A percentile compares a stretch with the other conserved stretches of the same genome.
These are phyloP conservation scores for Brienomyrus brachyistius DNA, from an alignment of 2,113 vertebrate species.

Conservation along the genomic window DNA sequence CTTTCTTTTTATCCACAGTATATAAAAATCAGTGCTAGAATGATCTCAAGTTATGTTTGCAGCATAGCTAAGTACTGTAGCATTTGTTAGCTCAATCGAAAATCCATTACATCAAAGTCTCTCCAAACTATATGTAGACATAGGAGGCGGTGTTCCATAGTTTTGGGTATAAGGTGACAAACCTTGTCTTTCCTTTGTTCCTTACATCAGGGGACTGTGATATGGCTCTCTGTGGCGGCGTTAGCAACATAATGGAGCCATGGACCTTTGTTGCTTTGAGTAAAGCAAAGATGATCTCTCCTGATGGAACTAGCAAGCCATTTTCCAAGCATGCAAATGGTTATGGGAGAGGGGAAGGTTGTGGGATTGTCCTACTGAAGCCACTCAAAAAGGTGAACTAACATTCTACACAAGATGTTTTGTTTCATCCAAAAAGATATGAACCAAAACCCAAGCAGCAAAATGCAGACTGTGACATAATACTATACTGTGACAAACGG, in stretches of 20 bases:
- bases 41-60: not conserved
- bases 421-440: not conserved
- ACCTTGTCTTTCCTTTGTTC: not conserved
- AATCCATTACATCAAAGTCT: not conserved
- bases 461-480: not conserved
- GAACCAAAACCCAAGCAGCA: not conserved
- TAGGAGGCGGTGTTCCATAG: not conserved
- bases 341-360: slow-evolving; percentile 78
- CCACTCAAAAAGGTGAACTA: slow-evolving; percentile 60
- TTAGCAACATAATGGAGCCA: slow-evolving; percentile 73
- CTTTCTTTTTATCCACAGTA: not conserved
- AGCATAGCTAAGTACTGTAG: not conserved
- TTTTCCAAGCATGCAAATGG: slow-evolving; percentile 70
- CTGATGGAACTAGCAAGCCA: slow-evolving; percentile 71
- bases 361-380: slow-evolving; percentile 72
- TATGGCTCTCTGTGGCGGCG: slow-evolving; percentile 76
- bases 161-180: not conserved
- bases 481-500: not conserved
- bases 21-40: not conserved
- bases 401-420: not conserved
- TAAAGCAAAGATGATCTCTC: slow-evolving; percentile 77
- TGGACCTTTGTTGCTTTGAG: slow-evolving; percentile 68
- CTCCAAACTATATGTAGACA: no score
- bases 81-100: not conserved
- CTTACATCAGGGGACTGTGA: slow-evolving; percentile 69